These are phyloP conservation scores for Syngnathus rostellatus DNA, from an alignment of 2,797 vertebrate genomes.

Conservation along the genomic window DNA sequence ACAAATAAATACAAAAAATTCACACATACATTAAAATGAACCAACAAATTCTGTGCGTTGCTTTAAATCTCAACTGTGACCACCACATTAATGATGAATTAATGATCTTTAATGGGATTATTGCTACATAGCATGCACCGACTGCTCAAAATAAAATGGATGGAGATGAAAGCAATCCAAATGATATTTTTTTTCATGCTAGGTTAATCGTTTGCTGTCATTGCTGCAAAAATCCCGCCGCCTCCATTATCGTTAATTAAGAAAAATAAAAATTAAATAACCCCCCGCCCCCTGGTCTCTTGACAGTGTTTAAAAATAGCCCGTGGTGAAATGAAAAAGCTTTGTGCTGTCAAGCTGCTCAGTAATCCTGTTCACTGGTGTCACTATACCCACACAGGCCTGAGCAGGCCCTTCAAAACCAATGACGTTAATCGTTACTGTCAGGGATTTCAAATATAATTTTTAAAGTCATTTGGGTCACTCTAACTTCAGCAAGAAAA, in stretches of 20 bases:
- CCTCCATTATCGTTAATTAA: conserved; percentile 22
- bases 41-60: not conserved
- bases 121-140: not conserved
- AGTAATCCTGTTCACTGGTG: conserved; percentile 39
- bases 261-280: not conserved
- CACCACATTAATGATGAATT: not conserved
- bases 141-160: not conserved
- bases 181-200: not conserved
- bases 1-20: too few relatives aligned
- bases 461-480: conserved; percentile 37
- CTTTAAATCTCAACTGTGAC: not conserved
- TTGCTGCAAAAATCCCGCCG: not conserved
- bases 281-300: conserved; percentile 9
- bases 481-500: conserved; percentile 3
- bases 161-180: not conserved
- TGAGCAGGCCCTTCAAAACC: conserved; percentile 6
- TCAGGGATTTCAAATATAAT: conserved; percentile 6
- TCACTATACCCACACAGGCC: conserved; percentile 20
- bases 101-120: not conserved
- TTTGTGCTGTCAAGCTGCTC: conserved; percentile 32
- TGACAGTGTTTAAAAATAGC: conserved; percentile 39
- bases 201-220: conserved; percentile 11
- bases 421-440: conserved; percentile 21
- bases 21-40: too few relatives aligned
- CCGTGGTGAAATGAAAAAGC: conserved; percentile 26